These are phyloP conservation scores for Neuroterus valhalla DNA, from an alignment of 1,140 invertebrate species.

Conservation along the genomic window DNA sequence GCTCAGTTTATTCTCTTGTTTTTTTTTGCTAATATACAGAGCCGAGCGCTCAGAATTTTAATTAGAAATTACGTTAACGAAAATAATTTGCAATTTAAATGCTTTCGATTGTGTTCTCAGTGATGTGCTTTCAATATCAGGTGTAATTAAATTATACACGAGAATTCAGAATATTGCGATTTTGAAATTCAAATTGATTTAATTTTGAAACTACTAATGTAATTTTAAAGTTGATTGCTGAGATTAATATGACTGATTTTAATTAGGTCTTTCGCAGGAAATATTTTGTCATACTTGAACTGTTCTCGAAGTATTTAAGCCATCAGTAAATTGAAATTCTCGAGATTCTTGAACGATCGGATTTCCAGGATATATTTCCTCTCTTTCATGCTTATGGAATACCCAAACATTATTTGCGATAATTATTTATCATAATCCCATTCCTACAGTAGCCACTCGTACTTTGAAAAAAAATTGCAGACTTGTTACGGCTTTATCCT, in stretches of 20 bases:
- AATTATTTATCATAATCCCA: too few relatives aligned
- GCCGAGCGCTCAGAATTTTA: conserved; percentile 18
- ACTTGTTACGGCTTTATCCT: too few relatives aligned
- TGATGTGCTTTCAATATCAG: conserved; percentile 23
- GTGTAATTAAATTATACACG: conserved; percentile 23
- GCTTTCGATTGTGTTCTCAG: conserved; percentile 28
- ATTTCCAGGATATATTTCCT: not conserved
- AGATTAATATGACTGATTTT: conserved; percentile 6
- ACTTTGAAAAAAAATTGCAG: too few relatives aligned
- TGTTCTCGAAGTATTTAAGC: not conserved
- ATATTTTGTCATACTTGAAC: not conserved
- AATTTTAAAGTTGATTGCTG: conserved; percentile 16
- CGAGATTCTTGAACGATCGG: not conserved
- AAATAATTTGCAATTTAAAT: conserved; percentile 30
- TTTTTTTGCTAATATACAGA: conserved; percentile 17
- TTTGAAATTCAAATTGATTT: conserved; percentile 25
- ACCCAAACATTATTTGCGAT: too few relatives aligned
- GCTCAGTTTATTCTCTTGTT: conserved; percentile 1
- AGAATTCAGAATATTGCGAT: conserved; percentile 8
- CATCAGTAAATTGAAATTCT: not conserved
- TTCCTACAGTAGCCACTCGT: too few relatives aligned
- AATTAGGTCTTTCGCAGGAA: not conserved
- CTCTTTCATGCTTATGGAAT: too few relatives aligned
- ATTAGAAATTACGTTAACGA: conserved; percentile 31
- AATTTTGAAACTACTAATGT: conserved; percentile 5